Evolutionary conservation across 1,140 invertebrate genomes (phyloP).

Genomic region (Pogonomyrmex barbatus): DNA sequence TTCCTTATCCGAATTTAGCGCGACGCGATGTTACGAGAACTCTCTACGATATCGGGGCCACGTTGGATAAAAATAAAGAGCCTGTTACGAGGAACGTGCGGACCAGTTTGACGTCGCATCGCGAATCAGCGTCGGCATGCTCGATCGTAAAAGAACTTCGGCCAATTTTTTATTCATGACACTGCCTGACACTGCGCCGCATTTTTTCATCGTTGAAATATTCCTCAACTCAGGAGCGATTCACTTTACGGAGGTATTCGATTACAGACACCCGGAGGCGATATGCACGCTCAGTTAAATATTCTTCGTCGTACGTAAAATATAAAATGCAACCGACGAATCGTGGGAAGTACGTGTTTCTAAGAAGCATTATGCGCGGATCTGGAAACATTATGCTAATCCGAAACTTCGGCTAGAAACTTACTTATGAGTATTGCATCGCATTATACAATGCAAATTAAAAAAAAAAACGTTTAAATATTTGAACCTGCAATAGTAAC

Average conservation of each 20-base stretch:
- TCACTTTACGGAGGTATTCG: conserved; percentile 15
- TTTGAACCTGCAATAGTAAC: background rate
- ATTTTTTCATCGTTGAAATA: conserved; percentile 35
- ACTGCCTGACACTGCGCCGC: background rate
- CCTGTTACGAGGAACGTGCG: conserved; percentile 38
- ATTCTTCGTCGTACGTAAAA: conserved; percentile 31
- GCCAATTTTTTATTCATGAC: conserved; percentile 52
- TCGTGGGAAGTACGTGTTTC: conserved; percentile 1
- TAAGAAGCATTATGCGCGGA: background rate
- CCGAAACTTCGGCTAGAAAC: background rate
- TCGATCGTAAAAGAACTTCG: conserved; percentile 39
- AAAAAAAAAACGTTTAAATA: conserved; percentile 3
- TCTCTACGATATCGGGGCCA: conserved; percentile 34
- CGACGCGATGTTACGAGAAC: conserved; percentile 9
- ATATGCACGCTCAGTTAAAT: conserved; percentile 1
- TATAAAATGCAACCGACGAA: conserved; percentile 27
- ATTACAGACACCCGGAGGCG: background rate
- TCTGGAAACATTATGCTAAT: conserved; percentile 52
- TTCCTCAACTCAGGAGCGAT: conserved; percentile 19
- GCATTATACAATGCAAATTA: background rate
- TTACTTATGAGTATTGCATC: background rate
- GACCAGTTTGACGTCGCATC: conserved; percentile 42
- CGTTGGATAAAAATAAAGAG: conserved; percentile 57
- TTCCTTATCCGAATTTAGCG: conserved; percentile 54
- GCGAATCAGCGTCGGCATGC: conserved; percentile 33